Base-by-base conservation (phyloP, 1,140 invertebrate genomes). In the Drosophila sproati region DNA sequence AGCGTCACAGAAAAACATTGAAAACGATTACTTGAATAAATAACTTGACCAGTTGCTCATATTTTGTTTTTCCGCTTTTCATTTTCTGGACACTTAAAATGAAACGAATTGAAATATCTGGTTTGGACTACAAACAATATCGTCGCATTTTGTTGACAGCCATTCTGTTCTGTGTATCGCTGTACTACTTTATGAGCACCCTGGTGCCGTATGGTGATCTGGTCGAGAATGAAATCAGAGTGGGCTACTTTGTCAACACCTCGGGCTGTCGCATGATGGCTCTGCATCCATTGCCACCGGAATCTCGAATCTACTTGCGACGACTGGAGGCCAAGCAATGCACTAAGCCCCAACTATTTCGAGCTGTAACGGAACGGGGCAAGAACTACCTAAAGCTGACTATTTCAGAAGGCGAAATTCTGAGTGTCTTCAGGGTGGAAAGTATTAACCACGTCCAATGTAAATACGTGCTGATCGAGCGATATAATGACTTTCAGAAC, bases 231-330 rank as follows among this genome's bases (percentile, higher is more conserved):
- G n/a, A 34, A 3, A 6, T 47, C 4, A 12, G 34, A 2, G 28
- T 50, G 6, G 70, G 56, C 2, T 68, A 73, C 5, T 80, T 85
- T 7, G 59, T 85, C 10, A 71, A 85, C 4, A 78, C 51, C 20
- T 62, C 69, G 8, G 68, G 75, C 2, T 85, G 81, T 7, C 57
- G 55, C 4, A 52, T 77, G 12, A 6, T 63, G 10, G 63, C 75
- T 0, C 6, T 73, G 7, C 61, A 59, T 35, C 61, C 74, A 1
- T n/a, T 45, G 37, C 31, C 61, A 4, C 32, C 34, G n/a, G 37
- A 1, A 5, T 12, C 51, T 0, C 0, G 37, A 5, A 2, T 1
- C 0, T 8, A 60, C 10, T 12, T 55, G 0, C 7, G 31, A 0
- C 10, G 0, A 2, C 3, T 37, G 3, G 10, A 31, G 29, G 3